These are phyloP conservation scores for Cassiopea xamachana DNA, from an alignment of 30 jellyfish, hydroid and myxozoan species.

Conservation along the genomic window DNA sequence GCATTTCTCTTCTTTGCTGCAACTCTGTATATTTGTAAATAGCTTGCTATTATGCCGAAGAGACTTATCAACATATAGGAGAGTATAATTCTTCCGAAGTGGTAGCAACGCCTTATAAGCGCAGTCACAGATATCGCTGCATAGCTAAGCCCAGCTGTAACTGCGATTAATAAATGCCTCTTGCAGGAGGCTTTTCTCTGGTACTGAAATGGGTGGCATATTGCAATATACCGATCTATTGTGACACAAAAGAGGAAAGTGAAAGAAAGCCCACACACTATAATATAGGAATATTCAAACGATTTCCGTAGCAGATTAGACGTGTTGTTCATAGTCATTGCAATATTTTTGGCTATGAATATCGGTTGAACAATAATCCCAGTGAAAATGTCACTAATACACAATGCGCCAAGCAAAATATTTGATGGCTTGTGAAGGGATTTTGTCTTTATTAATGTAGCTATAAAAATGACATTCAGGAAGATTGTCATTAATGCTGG, in stretches of 20 bases:
- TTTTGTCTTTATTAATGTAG: conserved; percentile 31
- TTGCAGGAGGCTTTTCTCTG: conserved; percentile 21
- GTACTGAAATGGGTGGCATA: conserved; percentile 52
- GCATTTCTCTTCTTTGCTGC: conserved; percentile 9
- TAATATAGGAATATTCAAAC: neutral
- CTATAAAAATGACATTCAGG: conserved; percentile 34
- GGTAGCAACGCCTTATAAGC: conserved; percentile 1
- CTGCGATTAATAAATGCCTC: neutral
- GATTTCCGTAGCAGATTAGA: neutral
- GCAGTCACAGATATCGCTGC: neutral
- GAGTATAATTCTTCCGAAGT: conserved; percentile 4
- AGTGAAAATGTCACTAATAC: conserved; percentile 41
- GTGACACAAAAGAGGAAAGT: conserved; percentile 47
- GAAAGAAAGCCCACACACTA: conserved; percentile 54
- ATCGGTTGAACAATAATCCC: conserved; percentile 39
- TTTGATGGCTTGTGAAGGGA: conserved; percentile 57
- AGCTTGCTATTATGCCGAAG: neutral
- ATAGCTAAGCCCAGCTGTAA: conserved; percentile 8
- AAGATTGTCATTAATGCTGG: conserved; percentile 36
- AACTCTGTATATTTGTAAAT: conserved; percentile 54
- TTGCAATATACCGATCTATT: conserved; percentile 54
- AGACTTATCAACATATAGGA: neutral
- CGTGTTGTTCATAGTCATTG: neutral
- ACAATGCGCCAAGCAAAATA: conserved; percentile 52
- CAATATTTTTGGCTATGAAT: conserved; percentile 10